Base-by-base conservation (phyloP, 2,113 vertebrate species). In the Cacatua alba region DNA sequence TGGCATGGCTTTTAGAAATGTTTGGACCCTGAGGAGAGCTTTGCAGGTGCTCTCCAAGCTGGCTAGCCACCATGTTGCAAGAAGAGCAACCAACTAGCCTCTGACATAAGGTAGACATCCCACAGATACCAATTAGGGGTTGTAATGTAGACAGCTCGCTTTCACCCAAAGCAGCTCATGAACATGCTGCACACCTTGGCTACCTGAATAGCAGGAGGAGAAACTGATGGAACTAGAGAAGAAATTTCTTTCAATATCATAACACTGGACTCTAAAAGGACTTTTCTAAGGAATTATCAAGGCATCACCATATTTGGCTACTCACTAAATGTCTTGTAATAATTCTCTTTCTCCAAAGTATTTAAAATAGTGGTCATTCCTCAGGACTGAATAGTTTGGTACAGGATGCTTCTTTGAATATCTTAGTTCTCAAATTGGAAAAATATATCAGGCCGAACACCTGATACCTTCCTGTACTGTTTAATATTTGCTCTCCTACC, bases 41-140 rank as follows among this genome's bases (percentile, higher is more conserved):
- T 43, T 85, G 19, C 20, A 82, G 25, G 41, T 41, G n/a, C 35
- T 65, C 10, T 31, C 31, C n/a, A 83, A 87, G 46, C 14, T 2
- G 1, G 6, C 0, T 2, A 71, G 44, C 17, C 53, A 52, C 52
- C 46, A 13, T 7, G 26, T 77, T 24, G 17, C n/a, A 31, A 35
- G 63, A 78, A 17, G 52, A 77, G 20, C 26, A 67, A 43, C 28
- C 21, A 63, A 19, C 13, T 62, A 57, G 7, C 21, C 20, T 21
- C 33, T 77, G 70, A 57, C 28, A 20, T 33, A 41, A 71, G 17
- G 29, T 7, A 62, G 63, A 68, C 14, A 67, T 77, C 26, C n/a
- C 37, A 88, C 25, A 46, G 35, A 44, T 59, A 17, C 7, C 44
- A 63, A 6, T 48, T 64, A 77, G 48, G 16, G 11, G 20, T 18